Conservation (phyloP, 2,888 invertebrate genomes). For the Acanthosepion esculentum region DNA sequence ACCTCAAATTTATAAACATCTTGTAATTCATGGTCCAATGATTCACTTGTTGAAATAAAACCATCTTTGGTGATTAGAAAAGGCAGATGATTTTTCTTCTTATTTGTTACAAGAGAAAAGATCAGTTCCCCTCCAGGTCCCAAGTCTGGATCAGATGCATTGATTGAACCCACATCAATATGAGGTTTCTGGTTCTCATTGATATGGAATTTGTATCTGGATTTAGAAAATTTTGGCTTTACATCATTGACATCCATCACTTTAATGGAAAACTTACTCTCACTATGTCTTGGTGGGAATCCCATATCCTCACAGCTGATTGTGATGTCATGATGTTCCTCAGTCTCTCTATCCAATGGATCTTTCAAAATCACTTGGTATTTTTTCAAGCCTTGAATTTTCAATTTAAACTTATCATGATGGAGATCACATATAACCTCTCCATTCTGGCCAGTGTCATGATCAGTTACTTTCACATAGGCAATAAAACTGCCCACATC, state of each 20-base stretch:
- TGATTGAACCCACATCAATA: background rate
- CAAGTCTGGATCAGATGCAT: background rate
- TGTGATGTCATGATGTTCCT: background rate
- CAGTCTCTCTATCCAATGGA: background rate
- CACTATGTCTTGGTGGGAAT: background rate
- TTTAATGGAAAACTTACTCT: background rate
- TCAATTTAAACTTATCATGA: background rate
- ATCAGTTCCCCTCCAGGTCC: background rate
- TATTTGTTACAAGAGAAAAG: background rate
- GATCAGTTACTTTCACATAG: background rate
- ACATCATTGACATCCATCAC: background rate
- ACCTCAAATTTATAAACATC: background rate
- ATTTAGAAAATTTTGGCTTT: background rate
- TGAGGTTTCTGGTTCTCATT: background rate
- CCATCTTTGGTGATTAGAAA: background rate
- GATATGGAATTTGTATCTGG: background rate
- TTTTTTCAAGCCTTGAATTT: background rate
- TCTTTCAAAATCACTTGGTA: background rate
- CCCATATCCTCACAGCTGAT: background rate
- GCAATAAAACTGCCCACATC: background rate
- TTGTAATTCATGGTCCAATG: background rate
- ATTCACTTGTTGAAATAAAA: background rate
- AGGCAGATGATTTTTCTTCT: background rate
- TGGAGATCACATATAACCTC: background rate
- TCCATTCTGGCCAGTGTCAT: background rate